phyloP scores from a whole-genome alignment of 2,113 vertebrate genomes.

The Canis aureus region DNA sequence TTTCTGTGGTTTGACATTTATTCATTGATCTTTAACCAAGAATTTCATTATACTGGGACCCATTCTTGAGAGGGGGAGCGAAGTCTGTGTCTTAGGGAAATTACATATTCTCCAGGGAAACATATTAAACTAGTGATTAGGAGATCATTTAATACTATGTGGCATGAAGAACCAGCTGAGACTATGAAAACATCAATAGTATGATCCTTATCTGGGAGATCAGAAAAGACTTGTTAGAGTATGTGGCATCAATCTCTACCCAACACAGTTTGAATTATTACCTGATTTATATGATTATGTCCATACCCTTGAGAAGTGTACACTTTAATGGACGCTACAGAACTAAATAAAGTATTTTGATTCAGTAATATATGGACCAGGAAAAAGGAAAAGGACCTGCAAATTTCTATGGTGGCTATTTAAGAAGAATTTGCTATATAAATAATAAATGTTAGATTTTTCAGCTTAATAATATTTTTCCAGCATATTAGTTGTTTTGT shows the following conservation, averaged over 20 bases:
- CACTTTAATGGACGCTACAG: constrained; percentile 8
- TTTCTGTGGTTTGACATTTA: background rate
- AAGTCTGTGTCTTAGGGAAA: background rate
- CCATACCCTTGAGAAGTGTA: background rate
- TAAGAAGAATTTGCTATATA: background rate
- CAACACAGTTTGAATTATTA: background rate
- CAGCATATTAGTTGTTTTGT: background rate
- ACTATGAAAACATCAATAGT: background rate
- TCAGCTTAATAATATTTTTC: background rate
- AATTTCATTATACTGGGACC: background rate
- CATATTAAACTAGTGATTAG: background rate
- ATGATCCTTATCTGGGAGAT: background rate
- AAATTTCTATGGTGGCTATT: background rate
- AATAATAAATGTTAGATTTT: background rate
- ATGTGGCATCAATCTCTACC: background rate
- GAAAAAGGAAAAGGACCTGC: background rate
- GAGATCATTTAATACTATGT: background rate
- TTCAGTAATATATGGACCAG: background rate
- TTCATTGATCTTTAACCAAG: background rate
- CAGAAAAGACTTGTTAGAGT: background rate
- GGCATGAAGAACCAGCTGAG: background rate
- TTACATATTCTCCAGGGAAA: background rate
- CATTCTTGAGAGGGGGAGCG: background rate
- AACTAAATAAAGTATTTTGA: background rate
- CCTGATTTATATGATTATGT: background rate